phyloP scores from a whole-genome alignment of 23 tunicate species.

The Phallusia fumigata region DNA sequence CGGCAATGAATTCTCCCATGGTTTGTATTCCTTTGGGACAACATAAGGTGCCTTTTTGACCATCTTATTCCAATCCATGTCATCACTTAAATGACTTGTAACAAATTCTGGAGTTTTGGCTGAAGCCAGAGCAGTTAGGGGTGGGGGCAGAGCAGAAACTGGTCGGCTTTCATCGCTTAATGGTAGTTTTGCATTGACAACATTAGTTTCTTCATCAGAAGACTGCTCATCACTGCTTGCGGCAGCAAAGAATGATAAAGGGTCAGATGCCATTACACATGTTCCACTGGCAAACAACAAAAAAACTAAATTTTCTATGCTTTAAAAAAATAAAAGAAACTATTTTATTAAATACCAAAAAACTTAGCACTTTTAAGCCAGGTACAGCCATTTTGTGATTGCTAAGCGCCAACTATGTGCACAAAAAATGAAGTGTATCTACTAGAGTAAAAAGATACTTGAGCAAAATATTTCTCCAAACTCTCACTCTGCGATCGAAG shows the following conservation, averaged over 20 bases:
- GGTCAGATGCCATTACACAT: background rate
- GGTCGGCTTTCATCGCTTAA: background rate
- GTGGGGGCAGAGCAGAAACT: slow-evolving; percentile 46
- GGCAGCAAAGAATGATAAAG: background rate
- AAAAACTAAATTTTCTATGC: too few relatives aligned
- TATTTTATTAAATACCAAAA: too few relatives aligned
- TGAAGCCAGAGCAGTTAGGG: slow-evolving; percentile 47
- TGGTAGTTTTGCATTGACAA: background rate
- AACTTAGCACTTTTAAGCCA: too few relatives aligned
- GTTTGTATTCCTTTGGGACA: slow-evolving; percentile 80
- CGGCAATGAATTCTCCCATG: slow-evolving; percentile 77
- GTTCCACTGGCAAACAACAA: too few relatives aligned
- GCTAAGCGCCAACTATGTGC: too few relatives aligned
- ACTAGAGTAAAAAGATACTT: too few relatives aligned
- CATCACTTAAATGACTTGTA: slow-evolving; percentile 44
- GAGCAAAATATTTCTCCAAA: too few relatives aligned
- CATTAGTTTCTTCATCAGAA: background rate
- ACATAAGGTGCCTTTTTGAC: slow-evolving; percentile 80
- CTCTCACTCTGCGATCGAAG: too few relatives aligned
- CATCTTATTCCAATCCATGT: slow-evolving; percentile 80
- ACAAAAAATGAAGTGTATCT: too few relatives aligned
- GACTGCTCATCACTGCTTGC: slow-evolving; percentile 1
- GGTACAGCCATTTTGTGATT: too few relatives aligned
- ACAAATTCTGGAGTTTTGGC: slow-evolving; percentile 83
- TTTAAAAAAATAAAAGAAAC: too few relatives aligned